phyloP scores from a whole-genome alignment of 2,113 vertebrate genomes.

The Otus sunia region DNA sequence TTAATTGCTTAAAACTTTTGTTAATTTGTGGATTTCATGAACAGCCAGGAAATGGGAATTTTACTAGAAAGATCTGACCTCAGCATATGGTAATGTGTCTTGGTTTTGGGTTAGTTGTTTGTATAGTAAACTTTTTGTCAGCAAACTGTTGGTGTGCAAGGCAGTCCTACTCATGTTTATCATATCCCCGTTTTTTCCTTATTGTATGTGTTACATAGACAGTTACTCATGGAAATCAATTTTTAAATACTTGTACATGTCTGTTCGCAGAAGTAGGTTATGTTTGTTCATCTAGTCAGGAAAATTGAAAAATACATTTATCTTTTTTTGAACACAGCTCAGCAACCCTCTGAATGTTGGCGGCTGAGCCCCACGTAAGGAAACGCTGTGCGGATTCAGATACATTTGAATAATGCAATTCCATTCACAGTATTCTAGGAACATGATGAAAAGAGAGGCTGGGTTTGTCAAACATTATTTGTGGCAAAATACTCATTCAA shows the following conservation, averaged over 20 bases:
- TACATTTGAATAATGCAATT: not conserved
- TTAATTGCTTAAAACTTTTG: not conserved
- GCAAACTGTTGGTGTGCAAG: not conserved
- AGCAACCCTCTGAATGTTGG: not conserved
- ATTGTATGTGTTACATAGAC: not conserved
- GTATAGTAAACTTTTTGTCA: not conserved
- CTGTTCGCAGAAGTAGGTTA: constrained; percentile 14
- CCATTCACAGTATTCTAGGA: not conserved
- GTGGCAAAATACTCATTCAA: not conserved
- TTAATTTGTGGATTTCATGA: not conserved
- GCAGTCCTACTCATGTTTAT: not conserved
- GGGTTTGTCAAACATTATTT: not conserved
- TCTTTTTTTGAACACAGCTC: not conserved
- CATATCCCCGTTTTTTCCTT: not conserved
- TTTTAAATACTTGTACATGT: constrained; percentile 11
- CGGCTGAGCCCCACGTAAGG: not conserved
- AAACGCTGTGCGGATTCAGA: not conserved
- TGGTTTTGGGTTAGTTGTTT: not conserved
- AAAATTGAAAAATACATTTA: not conserved
- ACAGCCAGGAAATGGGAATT: not conserved
- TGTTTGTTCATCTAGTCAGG: constrained; percentile 4
- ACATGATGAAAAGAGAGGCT: not conserved
- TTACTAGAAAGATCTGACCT: not conserved
- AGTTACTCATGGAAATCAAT: not conserved
- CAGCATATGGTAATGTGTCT: not conserved